Percentiles rank a stretch among this genome's conserved stretches.
Conservation (phyloP, 2,797 vertebrate species). For the Siniperca obscura region DNA sequence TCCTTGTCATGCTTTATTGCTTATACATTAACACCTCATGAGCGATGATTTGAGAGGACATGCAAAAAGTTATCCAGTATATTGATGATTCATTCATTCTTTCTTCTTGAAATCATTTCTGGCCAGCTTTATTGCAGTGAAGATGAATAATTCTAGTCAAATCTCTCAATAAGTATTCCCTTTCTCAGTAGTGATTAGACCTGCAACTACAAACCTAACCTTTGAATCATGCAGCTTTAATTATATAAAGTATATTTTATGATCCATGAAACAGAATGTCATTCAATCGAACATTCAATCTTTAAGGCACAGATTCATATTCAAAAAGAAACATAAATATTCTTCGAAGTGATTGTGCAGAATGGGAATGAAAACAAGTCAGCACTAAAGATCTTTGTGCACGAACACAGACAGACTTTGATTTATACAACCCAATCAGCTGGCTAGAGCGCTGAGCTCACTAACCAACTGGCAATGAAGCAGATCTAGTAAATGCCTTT, state of each 20-base stretch:
- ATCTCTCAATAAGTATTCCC: slow-evolving; percentile 9
- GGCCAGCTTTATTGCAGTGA: slow-evolving; percentile 2
- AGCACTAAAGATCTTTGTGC: slow-evolving; percentile 24
- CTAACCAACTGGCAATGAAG: slow-evolving; percentile 44
- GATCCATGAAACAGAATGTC: slow-evolving; percentile 17
- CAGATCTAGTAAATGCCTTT: slow-evolving; percentile 53
- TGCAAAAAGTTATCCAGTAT: not conserved
- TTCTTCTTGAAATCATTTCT: slow-evolving; percentile 25
- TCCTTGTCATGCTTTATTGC: slow-evolving; percentile 3
- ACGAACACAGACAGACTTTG: slow-evolving; percentile 37
- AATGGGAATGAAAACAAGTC: slow-evolving; percentile 36
- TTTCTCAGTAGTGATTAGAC: slow-evolving; percentile 18
- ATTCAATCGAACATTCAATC: not conserved
- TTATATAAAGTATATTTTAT: slow-evolving; percentile 25
- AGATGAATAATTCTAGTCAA: slow-evolving; percentile 43
- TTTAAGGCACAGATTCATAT: slow-evolving; percentile 4
- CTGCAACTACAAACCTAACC: not conserved
- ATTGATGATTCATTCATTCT: slow-evolving; percentile 30
- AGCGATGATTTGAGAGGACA: not conserved
- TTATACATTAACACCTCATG: not conserved
- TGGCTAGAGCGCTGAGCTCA: slow-evolving; percentile 29
- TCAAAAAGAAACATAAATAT: slow-evolving; percentile 5
- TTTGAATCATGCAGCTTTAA: slow-evolving; percentile 37
- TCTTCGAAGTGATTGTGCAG: not conserved
- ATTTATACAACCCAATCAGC: slow-evolving; percentile 52